Evolutionary conservation across 2,113 vertebrate species (phyloP), one percentile per base, ranked within the genome.

Genomic region (Phylloscopus whistleri): DNA sequence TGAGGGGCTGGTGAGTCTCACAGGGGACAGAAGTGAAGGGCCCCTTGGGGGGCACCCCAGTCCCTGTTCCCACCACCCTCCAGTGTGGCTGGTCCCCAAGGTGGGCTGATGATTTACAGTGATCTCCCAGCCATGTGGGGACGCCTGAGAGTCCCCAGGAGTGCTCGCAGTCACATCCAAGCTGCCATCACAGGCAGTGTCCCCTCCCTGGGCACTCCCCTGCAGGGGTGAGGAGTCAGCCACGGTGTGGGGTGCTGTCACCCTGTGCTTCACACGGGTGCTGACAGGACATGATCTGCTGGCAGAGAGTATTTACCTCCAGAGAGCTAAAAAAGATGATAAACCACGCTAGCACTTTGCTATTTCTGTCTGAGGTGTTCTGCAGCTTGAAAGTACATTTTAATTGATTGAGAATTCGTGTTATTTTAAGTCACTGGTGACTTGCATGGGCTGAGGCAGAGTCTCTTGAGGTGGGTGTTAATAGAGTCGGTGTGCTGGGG

Each of bases 341-440:
- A 41, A 90, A 76, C 33, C 22, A 6, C 3, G 3, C 64, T 90
- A 51, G 70, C 52, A 20, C 20, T 1, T 58, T 51, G 59, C 87
- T 95, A 33, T 93, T 93, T 87, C 87, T 55, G 60, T 70, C 20
- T 26, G 15, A 91, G 77, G 23, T 59, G 77, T 77, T 87, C 60
- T 62, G 51, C 70, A 87, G 81, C 81, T 86, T 87, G 74, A 31
- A 66, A 89, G 56, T 39, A 64, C 39, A 18, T 82, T 87, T 84
- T 70, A 62, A 63, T 81, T 64, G 60, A 78, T 37, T 55, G 80
- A 69, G 82, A 64, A 76, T 82, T 83, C 0, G 0, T 56, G 90
- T 81, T 79, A 60, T 87, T 94, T 94, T 33, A 56, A 73, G 44
- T 64, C 37, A 26, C 30, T 21, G 83, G 58, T 88, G 95, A 64